A percentile compares a stretch with the other conserved stretches of the same genome.
These are phyloP conservation scores for Nasonia giraulti DNA, from an alignment of 1,140 invertebrate species.

Conservation along the genomic window DNA sequence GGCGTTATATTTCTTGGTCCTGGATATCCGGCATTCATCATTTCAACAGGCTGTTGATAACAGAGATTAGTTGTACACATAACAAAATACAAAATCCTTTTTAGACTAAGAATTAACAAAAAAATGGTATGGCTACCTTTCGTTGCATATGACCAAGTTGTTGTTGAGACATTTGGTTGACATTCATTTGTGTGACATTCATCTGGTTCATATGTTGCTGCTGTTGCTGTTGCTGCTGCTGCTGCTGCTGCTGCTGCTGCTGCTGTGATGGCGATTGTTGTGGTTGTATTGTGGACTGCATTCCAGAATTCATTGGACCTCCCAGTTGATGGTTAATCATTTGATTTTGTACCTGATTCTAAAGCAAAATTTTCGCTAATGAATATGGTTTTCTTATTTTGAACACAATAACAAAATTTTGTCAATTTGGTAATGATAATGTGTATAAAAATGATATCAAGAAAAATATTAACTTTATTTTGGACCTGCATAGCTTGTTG, in stretches of 20 bases:
- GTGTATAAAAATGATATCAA: not conserved
- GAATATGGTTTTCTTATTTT: not conserved
- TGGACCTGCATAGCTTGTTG: constrained; percentile 67
- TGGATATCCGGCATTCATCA: constrained; percentile 72
- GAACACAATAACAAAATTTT: not conserved
- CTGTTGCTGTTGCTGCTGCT: constrained; percentile 66
- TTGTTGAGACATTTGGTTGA: constrained; percentile 73
- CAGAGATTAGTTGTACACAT: not conserved
- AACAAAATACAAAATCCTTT: constrained; percentile 25
- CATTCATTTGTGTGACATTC: constrained; percentile 33
- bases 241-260: constrained; percentile 64
- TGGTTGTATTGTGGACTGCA: constrained; percentile 70
- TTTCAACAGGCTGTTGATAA: constrained; percentile 64
- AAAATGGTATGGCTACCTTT: constrained; percentile 61
- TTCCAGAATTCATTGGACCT: constrained; percentile 61
- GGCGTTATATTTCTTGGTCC: constrained; percentile 77
- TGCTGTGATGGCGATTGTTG: constrained; percentile 63
- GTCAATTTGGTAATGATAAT: not conserved
- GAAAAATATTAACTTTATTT: constrained; percentile 17
- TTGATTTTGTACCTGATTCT: constrained; percentile 73
- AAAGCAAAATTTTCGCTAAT: constrained; percentile 9
- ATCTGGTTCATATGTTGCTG: constrained; percentile 63
- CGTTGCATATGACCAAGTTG: constrained; percentile 74
- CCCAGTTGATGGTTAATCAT: constrained; percentile 63
- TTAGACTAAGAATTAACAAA: not conserved